Base-by-base conservation (phyloP, 2,113 vertebrate genomes). In the Microcebus griseorufus region DNA sequence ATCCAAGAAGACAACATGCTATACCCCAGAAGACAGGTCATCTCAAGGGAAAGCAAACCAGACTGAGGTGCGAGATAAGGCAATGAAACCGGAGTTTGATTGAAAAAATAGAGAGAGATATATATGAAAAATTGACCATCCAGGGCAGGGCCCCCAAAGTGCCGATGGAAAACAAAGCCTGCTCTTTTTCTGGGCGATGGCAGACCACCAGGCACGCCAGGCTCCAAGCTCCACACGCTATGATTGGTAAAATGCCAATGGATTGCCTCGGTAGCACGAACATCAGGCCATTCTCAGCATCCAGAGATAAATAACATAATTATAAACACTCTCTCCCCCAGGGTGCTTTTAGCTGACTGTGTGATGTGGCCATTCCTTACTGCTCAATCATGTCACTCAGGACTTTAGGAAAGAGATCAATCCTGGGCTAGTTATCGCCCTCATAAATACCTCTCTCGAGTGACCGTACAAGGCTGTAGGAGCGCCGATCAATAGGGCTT, bases 401-500 rank as follows among this genome's bases (percentile, higher is more conserved):
- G 80, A 89, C 93, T 90, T 70, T 2, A 64, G 51, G 78, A 97
- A 94, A 89, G 76, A 91, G 93, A 94, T 97, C 96, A 94, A 91
- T 95, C 7, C 62, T 34, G 45, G 39, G 27, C 79, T 67, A 73
- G 88, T 92, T 95, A 97, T 94, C n/a, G 73, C 39, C 67, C 34
- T 72, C 84, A 73, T 87, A 96, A 92, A 96, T 70, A 94, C 14
- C 80, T 0, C 39, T 96, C 62, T 92, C 65, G 58, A 76, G 32
- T 51, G 97, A 97, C 60, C 96, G 94, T 55, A 76, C 69, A 97
- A 96, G 92, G 95, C 76, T 78, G 67, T 73, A 94, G 91, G 93
- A 82, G 55, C 93, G 58, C 65, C 76, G 76, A 81, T 90, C 85
- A 86, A 84, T 65, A 25, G 65, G 89, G 97, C 88, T 90, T 90